Conservation (phyloP, 2,113 vertebrate genomes). For the Osmerus mordax region DNA sequence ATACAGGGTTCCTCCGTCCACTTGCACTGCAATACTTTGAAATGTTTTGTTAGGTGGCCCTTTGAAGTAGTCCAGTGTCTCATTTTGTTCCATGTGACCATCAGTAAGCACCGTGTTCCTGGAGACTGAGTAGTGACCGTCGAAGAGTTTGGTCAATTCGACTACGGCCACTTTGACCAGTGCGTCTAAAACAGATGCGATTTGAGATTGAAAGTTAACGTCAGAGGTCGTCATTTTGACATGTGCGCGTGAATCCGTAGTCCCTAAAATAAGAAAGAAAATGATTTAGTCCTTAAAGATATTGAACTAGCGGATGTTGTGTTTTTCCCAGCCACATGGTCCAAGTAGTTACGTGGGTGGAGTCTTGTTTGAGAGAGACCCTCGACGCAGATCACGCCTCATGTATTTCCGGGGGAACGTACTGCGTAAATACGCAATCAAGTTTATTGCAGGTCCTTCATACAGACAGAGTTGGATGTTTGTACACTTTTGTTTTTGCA, state of each 20-base stretch:
- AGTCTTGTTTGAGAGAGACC: neutral
- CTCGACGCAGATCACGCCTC: neutral
- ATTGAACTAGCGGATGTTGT: neutral
- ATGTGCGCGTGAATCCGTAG: neutral
- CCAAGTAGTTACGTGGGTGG: constrained; percentile 27
- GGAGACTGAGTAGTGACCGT: constrained; percentile 48
- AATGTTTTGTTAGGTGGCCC: constrained; percentile 16
- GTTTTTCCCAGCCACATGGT: constrained; percentile 61
- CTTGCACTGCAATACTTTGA: constrained; percentile 69
- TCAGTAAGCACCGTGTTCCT: constrained; percentile 26
- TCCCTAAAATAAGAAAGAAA: neutral
- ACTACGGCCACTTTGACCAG: constrained; percentile 64
- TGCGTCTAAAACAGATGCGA: constrained; percentile 63
- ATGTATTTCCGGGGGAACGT: neutral
- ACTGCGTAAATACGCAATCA: neutral
- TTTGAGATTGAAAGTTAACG: constrained; percentile 59
- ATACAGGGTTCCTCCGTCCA: constrained; percentile 28
- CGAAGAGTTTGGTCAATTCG: constrained; percentile 72
- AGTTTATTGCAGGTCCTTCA: too few species aligned
- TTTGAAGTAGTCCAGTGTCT: neutral
- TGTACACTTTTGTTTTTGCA: too few species aligned
- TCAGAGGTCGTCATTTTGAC: constrained; percentile 50
- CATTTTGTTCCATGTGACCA: neutral
- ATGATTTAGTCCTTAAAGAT: too few species aligned
- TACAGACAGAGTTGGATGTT: too few species aligned